Percentiles rank a stretch among this genome's conserved stretches.
phyloP scores from a whole-genome alignment of 2,797 vertebrate species.

The Alfaro cultratus region DNA sequence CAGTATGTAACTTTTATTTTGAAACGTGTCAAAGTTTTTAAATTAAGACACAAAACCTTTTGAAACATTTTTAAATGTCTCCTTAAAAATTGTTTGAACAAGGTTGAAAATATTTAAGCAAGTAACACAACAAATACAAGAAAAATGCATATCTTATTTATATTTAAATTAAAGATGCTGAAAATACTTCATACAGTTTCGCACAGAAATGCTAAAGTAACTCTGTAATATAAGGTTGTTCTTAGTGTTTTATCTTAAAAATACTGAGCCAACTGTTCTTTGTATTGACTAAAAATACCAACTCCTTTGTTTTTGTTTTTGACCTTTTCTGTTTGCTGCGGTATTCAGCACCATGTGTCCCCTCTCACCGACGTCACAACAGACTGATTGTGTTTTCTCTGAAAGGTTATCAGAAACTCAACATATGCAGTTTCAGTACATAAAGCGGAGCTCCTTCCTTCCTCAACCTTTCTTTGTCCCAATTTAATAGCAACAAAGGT shows the following conservation, averaged over 20 bases:
- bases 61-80: too few relatives aligned
- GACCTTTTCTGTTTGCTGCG: neutral
- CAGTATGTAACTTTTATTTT: too few relatives aligned
- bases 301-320: conserved; percentile 3
- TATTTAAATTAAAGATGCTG: neutral
- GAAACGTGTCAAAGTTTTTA: too few relatives aligned
- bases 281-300: neutral
- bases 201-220: neutral
- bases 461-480: conserved; percentile 2
- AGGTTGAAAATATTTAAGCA: too few relatives aligned
- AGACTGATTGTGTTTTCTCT: conserved; percentile 9
- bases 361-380: neutral
- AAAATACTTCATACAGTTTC: neutral
- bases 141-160: too few relatives aligned
- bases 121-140: too few relatives aligned
- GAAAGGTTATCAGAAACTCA: conserved; percentile 56
- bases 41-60: too few relatives aligned
- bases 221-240: neutral
- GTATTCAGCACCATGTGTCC: neutral
- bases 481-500: conserved; percentile 55
- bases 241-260: too few relatives aligned
- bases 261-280: neutral
- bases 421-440: conserved; percentile 17
- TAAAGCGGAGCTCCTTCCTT: conserved; percentile 50
- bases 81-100: too few relatives aligned